These are phyloP conservation scores for Caenorhabditis tropicalis DNA, from an alignment of 1,140 invertebrate genomes.

Conservation along the genomic window DNA sequence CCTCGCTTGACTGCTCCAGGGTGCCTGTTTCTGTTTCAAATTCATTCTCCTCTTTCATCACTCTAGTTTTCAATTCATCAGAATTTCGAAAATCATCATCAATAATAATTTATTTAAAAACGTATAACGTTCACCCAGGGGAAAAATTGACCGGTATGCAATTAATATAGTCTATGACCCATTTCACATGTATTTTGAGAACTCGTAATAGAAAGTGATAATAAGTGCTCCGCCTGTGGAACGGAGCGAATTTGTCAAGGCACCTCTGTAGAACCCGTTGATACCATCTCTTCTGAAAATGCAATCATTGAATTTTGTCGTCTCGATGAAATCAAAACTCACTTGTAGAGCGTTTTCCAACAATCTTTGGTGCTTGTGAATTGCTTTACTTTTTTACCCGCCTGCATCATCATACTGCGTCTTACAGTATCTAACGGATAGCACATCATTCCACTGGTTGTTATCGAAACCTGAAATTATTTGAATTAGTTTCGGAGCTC, in stretches of 20 bases:
- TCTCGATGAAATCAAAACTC: not conserved
- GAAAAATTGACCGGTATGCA: not conserved
- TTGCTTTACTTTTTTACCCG: slow-evolving; percentile 60
- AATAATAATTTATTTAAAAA: not conserved
- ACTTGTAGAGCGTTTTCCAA: slow-evolving; percentile 58
- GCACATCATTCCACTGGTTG: slow-evolving; percentile 50
- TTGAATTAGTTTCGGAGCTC: too few species aligned
- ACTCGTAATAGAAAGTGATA: slow-evolving; percentile 67
- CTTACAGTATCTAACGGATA: slow-evolving; percentile 68
- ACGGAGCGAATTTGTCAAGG: slow-evolving; percentile 64
- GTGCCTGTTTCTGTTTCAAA: too few species aligned
- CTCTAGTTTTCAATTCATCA: not conserved
- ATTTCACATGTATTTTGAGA: slow-evolving; percentile 62
- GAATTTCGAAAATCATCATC: not conserved
- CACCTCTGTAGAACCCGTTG: slow-evolving; percentile 62
- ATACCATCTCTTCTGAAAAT: slow-evolving; percentile 62
- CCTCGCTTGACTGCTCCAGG: too few species aligned
- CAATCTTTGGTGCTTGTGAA: slow-evolving; percentile 61
- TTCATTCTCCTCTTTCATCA: too few species aligned
- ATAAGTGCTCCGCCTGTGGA: slow-evolving; percentile 65
- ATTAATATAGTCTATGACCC: not conserved
- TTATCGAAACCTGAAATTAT: slow-evolving; percentile 54
- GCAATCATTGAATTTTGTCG: not conserved
- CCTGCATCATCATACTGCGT: slow-evolving; percentile 64
- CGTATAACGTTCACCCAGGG: not conserved